A percentile compares a stretch with the other conserved stretches of the same genome.
phyloP scores from a whole-genome alignment of 2,113 vertebrate genomes.

The Jacana jacana region DNA sequence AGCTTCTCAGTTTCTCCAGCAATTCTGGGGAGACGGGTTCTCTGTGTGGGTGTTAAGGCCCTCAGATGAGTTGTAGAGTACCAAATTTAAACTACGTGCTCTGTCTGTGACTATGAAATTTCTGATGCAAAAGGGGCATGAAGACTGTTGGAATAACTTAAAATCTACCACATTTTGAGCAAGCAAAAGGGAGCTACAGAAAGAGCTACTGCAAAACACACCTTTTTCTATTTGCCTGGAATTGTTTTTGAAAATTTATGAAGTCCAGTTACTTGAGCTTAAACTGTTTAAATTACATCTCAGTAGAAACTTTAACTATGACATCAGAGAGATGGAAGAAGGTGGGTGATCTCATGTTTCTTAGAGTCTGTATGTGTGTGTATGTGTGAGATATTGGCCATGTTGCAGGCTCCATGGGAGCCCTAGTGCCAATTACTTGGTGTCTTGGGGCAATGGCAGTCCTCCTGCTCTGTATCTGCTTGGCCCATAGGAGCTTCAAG shows the following conservation, averaged over 20 bases:
- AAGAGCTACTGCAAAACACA: neutral
- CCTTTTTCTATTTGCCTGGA: neutral
- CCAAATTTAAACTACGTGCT: neutral
- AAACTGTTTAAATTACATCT: neutral
- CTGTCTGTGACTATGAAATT: neutral
- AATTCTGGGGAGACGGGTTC: neutral
- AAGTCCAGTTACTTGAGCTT: neutral
- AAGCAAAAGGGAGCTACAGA: neutral
- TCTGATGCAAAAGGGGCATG: neutral
- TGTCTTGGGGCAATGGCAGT: rapidly evolving
- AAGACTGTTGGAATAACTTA: neutral
- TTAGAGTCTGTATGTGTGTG: neutral
- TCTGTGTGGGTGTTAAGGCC: neutral
- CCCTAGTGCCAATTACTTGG: neutral
- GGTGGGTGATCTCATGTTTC: neutral
- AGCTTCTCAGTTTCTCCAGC: neutral
- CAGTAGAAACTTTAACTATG: neutral
- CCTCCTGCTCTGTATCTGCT: neutral
- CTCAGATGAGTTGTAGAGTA: neutral
- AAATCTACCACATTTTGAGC: neutral
- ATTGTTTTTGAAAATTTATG: neutral
- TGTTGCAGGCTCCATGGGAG: neutral
- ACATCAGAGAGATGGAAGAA: neutral
- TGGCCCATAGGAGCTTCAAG: neutral
- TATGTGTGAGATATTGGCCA: neutral